phyloP scores from a whole-genome alignment of 2,888 invertebrate species.

The Notodonta dromedarius region DNA sequence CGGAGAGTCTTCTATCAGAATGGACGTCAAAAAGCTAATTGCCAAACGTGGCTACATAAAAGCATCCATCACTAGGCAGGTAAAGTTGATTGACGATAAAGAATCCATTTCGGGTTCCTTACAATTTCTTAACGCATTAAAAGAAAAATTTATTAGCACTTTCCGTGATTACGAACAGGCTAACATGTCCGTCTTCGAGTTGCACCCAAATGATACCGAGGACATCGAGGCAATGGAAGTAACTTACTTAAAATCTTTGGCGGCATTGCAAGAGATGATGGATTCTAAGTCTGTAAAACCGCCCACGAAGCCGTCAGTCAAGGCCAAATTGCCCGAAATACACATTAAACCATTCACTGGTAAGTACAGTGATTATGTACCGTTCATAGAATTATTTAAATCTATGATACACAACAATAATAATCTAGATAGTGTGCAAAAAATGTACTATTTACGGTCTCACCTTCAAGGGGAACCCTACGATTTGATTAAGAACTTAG shows the following conservation, averaged over 20 bases:
- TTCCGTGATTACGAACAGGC: not conserved
- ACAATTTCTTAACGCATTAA: not conserved
- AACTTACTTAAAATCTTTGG: too few species aligned
- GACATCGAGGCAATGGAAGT: too few species aligned
- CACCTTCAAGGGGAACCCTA: slow-evolving; percentile 15
- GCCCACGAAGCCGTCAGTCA: not conserved
- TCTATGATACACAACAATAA: not conserved
- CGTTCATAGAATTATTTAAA: slow-evolving; percentile 18
- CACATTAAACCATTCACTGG: slow-evolving; percentile 16
- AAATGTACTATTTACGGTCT: slow-evolving; percentile 3
- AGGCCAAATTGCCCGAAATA: slow-evolving; percentile 12
- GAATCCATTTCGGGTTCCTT: not conserved
- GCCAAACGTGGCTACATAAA: not conserved
- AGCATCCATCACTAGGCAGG: not conserved
- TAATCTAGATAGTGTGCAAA: not conserved
- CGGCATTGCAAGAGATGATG: too few species aligned
- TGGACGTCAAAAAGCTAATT: not conserved
- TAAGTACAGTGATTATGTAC: slow-evolving; percentile 18
- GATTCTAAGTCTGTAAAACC: too few species aligned
- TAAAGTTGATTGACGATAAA: not conserved
- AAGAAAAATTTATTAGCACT: not conserved
- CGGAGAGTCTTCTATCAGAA: too few species aligned
- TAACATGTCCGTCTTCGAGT: slow-evolving; percentile 1
- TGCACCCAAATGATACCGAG: not conserved
- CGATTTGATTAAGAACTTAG: slow-evolving; percentile 25